Evolutionary conservation across 2,888 invertebrate genomes (phyloP).

Genomic region (Drosophila silvestris): DNA sequence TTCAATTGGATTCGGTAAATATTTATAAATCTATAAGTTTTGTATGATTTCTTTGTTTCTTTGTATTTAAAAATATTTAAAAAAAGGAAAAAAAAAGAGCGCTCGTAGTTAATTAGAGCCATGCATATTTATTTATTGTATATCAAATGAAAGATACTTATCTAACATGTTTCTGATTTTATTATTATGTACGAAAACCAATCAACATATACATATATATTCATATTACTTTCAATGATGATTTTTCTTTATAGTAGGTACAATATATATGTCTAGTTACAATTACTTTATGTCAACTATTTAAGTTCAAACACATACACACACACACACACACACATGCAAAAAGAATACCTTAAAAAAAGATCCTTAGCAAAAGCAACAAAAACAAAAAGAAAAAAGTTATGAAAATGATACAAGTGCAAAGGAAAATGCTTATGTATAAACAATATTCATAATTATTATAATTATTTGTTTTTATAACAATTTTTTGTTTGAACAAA

Average conservation of each 20-base stretch:
- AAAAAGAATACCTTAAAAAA: conserved; percentile 37
- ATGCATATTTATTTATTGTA: conserved; percentile 68
- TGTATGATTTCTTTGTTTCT: conserved; percentile 60
- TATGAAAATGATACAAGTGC: conserved; percentile 8
- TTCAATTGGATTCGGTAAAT: conserved; percentile 36
- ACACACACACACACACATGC: conserved; percentile 4
- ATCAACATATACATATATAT: conserved; percentile 18
- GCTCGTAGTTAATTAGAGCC: conserved; percentile 46
- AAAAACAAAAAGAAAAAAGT: conserved; percentile 9
- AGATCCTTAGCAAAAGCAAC: conserved; percentile 37
- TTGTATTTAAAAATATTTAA: conserved; percentile 30
- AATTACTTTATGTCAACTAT: conserved; percentile 45
- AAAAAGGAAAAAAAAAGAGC: conserved; percentile 18
- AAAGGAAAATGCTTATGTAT: conserved; percentile 35
- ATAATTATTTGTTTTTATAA: conserved; percentile 44
- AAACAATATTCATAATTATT: conserved; percentile 39
- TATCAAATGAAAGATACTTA: conserved; percentile 38
- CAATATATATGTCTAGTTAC: conserved; percentile 45
- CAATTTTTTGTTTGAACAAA: conserved; percentile 74
- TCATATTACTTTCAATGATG: conserved; percentile 47
- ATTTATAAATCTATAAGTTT: conserved; percentile 30
- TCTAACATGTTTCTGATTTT: conserved; percentile 38
- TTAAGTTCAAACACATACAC: conserved; percentile 33
- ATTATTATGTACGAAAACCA: conserved; percentile 27
- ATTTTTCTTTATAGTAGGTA: conserved; percentile 54